phyloP scores from a whole-genome alignment of 2,113 vertebrate species.

The Callithrix jacchus region DNA sequence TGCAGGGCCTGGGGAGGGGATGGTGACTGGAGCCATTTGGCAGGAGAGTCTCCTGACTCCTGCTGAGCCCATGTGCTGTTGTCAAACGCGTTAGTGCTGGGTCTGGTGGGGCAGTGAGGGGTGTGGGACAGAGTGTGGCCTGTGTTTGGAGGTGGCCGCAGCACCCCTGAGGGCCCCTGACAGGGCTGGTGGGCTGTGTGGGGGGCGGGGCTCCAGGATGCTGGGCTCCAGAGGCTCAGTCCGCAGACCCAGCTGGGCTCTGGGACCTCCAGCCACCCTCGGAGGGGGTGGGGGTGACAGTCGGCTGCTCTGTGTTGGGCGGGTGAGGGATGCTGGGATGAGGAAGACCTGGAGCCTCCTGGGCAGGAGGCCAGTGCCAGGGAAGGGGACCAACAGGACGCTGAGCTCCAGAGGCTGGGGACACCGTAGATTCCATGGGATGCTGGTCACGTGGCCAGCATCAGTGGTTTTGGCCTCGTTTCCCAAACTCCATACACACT shows the following conservation, averaged over 20 bases:
- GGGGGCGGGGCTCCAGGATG: background rate
- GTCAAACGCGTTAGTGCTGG: background rate
- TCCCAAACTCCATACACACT: fast-evolving
- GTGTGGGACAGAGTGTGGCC: background rate
- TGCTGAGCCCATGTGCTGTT: fast-evolving
- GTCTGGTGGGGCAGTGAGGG: background rate
- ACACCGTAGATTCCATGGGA: no score
- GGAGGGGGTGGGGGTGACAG: background rate
- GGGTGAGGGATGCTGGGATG: background rate
- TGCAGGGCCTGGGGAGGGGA: fast-evolving
- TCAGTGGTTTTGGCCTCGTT: fast-evolving
- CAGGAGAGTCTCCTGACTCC: background rate
- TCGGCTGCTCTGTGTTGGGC: background rate
- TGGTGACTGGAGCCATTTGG: background rate
- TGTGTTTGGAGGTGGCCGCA: background rate
- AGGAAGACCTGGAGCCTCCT: background rate
- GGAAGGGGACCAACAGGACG: background rate
- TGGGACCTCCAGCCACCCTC: background rate
- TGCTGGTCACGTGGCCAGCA: background rate
- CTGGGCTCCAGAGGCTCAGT: background rate
- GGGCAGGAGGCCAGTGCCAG: background rate
- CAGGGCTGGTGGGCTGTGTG: background rate
- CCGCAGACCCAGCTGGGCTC: background rate
- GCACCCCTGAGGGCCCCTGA: background rate
- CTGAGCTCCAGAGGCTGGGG: background rate